Evolutionary conservation across 2,113 vertebrate genomes (phyloP).

Genomic region (Rhinoderma darwinii): DNA sequence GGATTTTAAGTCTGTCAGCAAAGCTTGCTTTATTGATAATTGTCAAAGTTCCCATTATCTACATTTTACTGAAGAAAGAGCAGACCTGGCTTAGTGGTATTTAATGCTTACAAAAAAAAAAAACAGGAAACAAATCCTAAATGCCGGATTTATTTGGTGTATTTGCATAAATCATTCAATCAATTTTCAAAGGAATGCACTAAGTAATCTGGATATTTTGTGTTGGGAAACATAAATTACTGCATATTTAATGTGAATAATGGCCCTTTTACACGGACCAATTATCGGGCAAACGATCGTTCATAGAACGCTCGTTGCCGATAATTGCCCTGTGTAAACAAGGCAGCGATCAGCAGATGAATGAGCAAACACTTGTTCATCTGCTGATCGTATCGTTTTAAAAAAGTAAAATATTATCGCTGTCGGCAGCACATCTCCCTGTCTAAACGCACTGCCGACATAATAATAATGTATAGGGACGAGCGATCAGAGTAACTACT

Average conservation of each 20-base stretch:
- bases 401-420: too few relatives aligned
- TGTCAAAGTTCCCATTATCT: slow-evolving; percentile 9
- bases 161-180: neutral
- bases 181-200: neutral
- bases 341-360: too few relatives aligned
- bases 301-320: too few relatives aligned
- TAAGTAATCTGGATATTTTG: neutral
- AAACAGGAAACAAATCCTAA: slow-evolving; percentile 6
- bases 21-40: slow-evolving; percentile 36
- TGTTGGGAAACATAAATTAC: neutral
- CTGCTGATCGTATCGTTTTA: too few relatives aligned
- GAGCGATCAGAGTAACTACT: too few relatives aligned
- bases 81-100: neutral
- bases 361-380: too few relatives aligned
- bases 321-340: too few relatives aligned
- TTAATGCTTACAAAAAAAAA: slow-evolving; percentile 26
- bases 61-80: slow-evolving; percentile 11
- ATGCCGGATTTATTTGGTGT: neutral
- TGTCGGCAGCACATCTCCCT: too few relatives aligned
- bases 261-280: too few relatives aligned
- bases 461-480: too few relatives aligned
- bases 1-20: slow-evolving; percentile 36
- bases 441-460: too few relatives aligned
- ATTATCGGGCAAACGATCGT: too few relatives aligned
- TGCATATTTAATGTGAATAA: neutral